A percentile compares a stretch with the other conserved stretches of the same genome.
Evolutionary conservation across 92 coral and sea anemone genomes (phyloP).

Genomic region (Palythoa grandiflora): DNA sequence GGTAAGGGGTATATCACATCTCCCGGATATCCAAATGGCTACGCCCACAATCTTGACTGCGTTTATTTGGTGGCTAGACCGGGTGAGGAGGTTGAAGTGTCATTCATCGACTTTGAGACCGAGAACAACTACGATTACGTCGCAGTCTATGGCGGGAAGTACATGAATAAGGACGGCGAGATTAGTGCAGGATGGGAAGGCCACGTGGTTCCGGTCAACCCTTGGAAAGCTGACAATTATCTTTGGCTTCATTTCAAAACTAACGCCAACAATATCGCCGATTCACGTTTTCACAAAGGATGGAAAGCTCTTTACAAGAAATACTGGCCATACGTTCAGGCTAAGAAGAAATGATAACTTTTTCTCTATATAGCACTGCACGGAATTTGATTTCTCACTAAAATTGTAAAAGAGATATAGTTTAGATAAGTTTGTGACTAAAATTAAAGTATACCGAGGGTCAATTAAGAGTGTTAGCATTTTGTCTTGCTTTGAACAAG

Average conservation of each 20-base stretch:
- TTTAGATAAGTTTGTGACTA: not conserved
- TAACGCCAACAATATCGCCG: constrained; percentile 39
- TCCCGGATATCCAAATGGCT: constrained; percentile 82
- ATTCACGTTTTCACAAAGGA: constrained; percentile 58
- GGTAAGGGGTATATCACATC: constrained; percentile 72
- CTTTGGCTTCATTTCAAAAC: constrained; percentile 80
- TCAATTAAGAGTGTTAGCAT: not conserved
- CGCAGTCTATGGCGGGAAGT: constrained; percentile 49
- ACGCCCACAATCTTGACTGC: constrained; percentile 85
- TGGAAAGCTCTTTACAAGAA: constrained; percentile 63
- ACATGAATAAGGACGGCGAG: constrained; percentile 38
- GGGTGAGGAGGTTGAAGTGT: constrained; percentile 64
- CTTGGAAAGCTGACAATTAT: constrained; percentile 48
- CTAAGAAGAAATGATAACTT: constrained; percentile 39
- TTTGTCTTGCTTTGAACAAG: too few species aligned
- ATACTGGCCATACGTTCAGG: constrained; percentile 64
- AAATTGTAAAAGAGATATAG: not conserved
- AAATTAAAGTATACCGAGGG: not conserved
- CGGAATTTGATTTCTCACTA: too few species aligned
- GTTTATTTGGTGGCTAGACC: constrained; percentile 85
- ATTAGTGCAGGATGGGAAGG: constrained; percentile 69
- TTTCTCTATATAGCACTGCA: not conserved
- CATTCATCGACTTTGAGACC: constrained; percentile 75
- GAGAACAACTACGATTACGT: constrained; percentile 71
- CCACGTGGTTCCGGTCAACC: constrained; percentile 50